Base-by-base conservation (phyloP, 2,797 vertebrate genomes). In the Cuniculus paca region DNA sequence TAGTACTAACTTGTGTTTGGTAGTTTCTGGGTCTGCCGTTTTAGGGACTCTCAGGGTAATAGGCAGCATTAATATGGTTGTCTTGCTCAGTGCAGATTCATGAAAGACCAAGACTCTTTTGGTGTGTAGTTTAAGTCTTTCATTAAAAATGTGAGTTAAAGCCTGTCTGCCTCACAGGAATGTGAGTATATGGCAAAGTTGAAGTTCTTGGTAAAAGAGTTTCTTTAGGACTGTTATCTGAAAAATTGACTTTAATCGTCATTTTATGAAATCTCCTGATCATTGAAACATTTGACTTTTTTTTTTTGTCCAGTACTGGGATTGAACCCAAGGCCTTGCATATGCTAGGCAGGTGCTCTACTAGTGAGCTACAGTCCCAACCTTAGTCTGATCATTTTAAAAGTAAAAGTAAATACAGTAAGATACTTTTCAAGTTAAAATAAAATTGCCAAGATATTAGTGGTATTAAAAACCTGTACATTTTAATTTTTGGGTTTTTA, bases 331-430 rank as follows among this genome's bases (percentile, higher is more conserved):
- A 9, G 75, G 45, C 48, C 48, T 78, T 52, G 31, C 48, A 52
- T 22, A 34, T 77, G 28, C 16, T 17, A 34, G 74, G 16, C 14
- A 77, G 19, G 14, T 50, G 31, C 75, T 20, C 48, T 52, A 34
- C 75, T n/a, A 52, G 31, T 78, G 48, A 78, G 75, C 75, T 31
- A 52, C 2, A 52, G 31, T 52, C 8, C 75, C 75, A 52, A 34
- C 16, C 31, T 28, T 83, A 82, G 24, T 61, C 7, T 93, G 42
- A 60, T 31, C 45, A n/a, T 86, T 93, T 83, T 90, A 48, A 81
- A 84, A 88, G 9, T 98, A 98, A 97, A 97, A 85, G 12, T 98
- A 98, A 97, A 97, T 97, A 96, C 95, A 97, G 65, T 26, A 85
- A 93, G 34, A 45, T 90, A 52, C 92, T 97, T 97, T 90, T 36